Evolutionary conservation across 2,113 vertebrate genomes (phyloP).

Genomic region (Caracal caracal): DNA sequence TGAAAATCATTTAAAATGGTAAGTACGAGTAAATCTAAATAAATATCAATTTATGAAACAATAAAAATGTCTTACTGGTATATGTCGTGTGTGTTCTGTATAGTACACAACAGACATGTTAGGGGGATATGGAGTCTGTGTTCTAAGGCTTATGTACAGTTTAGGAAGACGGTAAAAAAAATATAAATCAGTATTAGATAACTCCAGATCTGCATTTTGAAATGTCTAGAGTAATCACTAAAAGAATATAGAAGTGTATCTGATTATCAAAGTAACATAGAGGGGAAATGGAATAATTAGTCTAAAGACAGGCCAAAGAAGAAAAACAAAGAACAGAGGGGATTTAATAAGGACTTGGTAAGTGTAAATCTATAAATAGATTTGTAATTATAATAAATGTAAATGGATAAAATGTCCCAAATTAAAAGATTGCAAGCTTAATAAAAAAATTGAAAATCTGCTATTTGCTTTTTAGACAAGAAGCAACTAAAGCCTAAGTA

Average conservation of each 20-base stretch:
- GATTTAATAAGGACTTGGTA: not conserved
- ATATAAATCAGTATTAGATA: not conserved
- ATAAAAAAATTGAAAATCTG: not conserved
- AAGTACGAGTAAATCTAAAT: not conserved
- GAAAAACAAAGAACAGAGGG: not conserved
- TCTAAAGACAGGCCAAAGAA: not conserved
- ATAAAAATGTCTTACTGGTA: not conserved
- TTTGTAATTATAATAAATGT: slow-evolving; percentile 25
- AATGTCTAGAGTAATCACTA: not conserved
- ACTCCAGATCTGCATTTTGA: not conserved
- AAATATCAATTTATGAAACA: not conserved
- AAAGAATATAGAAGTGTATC: not conserved
- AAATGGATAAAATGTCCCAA: not conserved
- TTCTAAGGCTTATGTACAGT: not conserved
- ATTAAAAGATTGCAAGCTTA: not conserved
- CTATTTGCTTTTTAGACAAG: not conserved
- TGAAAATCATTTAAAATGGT: not conserved
- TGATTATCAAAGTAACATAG: not conserved
- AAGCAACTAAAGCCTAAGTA: not conserved
- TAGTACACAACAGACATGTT: not conserved
- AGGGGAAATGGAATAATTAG: not conserved
- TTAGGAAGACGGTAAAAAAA: not conserved
- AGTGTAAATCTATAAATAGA: not conserved
- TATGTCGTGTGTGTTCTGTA: not conserved
- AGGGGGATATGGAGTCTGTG: not conserved